Conservation (phyloP, 2,113 vertebrate species). For the Hemibagrus wyckioides region DNA sequence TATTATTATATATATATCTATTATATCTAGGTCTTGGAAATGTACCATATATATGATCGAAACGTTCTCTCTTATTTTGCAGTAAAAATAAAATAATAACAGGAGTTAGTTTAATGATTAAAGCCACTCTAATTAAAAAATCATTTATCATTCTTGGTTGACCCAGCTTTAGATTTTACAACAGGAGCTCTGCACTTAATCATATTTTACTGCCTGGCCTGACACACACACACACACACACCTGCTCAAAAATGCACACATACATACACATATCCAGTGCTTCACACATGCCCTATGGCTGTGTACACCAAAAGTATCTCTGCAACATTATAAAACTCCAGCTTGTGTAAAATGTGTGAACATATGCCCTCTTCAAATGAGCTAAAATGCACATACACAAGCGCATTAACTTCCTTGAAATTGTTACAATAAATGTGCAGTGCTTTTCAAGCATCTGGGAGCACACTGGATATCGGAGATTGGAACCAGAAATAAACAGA, state of each 20-base stretch:
- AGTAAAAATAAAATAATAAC: constrained; percentile 16
- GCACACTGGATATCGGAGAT: background rate
- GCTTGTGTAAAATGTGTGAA: background rate
- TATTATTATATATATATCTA: too few species aligned
- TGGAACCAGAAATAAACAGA: background rate
- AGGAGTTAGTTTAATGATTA: constrained; percentile 67
- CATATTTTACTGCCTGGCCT: constrained; percentile 64
- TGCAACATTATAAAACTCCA: constrained; percentile 12
- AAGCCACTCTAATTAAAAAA: constrained; percentile 58
- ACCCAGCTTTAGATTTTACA: constrained; percentile 61
- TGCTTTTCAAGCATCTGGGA: background rate
- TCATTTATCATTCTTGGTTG: constrained; percentile 69
- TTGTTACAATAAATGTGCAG: background rate
- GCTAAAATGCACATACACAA: background rate
- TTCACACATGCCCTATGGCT: background rate
- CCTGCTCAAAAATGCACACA: constrained; percentile 10
- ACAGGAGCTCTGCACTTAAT: constrained; percentile 66
- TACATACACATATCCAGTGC: background rate
- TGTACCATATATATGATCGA: background rate
- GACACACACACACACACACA: constrained; percentile 32
- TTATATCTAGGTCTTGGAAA: background rate
- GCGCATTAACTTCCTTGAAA: background rate
- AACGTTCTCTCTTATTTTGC: background rate
- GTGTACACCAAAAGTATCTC: background rate
- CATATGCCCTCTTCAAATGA: background rate